Conservation (phyloP, 2,113 vertebrate genomes). For the Chaenogobius annularis region DNA sequence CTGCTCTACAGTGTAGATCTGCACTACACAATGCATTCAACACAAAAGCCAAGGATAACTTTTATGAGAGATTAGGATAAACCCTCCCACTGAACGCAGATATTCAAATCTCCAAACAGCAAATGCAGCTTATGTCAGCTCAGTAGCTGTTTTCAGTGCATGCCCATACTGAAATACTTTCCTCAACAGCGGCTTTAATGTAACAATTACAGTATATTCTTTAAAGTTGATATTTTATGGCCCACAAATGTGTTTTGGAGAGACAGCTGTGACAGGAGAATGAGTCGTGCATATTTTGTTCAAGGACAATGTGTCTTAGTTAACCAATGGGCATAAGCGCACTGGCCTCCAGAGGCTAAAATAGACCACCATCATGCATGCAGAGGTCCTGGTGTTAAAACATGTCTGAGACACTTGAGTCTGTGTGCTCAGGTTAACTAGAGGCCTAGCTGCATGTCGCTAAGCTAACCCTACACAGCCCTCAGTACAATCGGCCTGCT, state of each 20-base stretch:
- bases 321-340: slow-evolving; percentile 31
- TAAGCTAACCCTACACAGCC: slow-evolving; percentile 50
- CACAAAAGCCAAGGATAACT: background rate
- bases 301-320: slow-evolving; percentile 53
- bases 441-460: slow-evolving; percentile 40
- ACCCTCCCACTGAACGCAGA: slow-evolving; percentile 14
- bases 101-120: slow-evolving; percentile 42
- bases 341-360: slow-evolving; percentile 53
- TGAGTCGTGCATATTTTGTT: slow-evolving; percentile 36
- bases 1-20: background rate
- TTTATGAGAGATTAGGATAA: slow-evolving; percentile 12
- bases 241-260: slow-evolving; percentile 52
- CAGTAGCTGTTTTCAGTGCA: slow-evolving; percentile 64
- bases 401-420: slow-evolving; percentile 47
- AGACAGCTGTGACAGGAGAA: slow-evolving; percentile 57
- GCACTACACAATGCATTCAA: background rate
- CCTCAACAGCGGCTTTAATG: slow-evolving; percentile 42
- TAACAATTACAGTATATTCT: slow-evolving; percentile 61
- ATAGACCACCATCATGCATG: slow-evolving; percentile 64
- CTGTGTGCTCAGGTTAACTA: slow-evolving; percentile 37
- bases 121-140: background rate
- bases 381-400: slow-evolving; percentile 57
- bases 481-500: slow-evolving; percentile 41
- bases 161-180: slow-evolving; percentile 62
- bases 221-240: slow-evolving; percentile 72